Base-by-base conservation (phyloP, 30 jellyfish, hydroid and myxozoan species). In the Aurelia aurita region DNA sequence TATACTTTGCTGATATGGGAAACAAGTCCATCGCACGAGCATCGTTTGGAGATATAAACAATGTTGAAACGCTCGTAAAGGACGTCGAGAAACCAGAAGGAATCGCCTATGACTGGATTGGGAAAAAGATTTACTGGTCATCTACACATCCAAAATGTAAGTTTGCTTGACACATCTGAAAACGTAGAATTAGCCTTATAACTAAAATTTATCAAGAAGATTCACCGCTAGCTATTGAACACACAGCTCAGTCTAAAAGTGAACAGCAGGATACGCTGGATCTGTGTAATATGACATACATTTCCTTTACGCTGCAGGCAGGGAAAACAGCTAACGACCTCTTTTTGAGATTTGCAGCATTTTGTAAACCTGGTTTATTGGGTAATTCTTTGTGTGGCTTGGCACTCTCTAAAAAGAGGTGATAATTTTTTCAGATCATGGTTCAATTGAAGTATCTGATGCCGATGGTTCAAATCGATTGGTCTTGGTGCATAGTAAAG, bases 31-130 rank as follows among this genome's bases (percentile, higher is more conserved):
- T 94, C 12, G 75, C 93, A 1, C 77, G 92, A 51, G 89, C 77
- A 13, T 47, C 74, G 13, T n/a, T 89, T 49, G 58, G 55, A 46
- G 65, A 77, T 13, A 18, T 54, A 25, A 25, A 58, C 26, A 45
- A 51, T 9, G 88, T 89, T 53, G 94, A 85, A n/a, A 77, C 73
- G 13, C 43, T 91, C 34, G 58, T 45, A 27, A 70, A 51, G 43
- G 75, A 82, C 22, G 95, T 89, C 0, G 73, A 73, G 23, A 94
- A 94, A 61, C 91, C 97, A 3, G 97, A 89, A 76, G 95, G 96
- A 32, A 69, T 94, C 9, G 97, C 99, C 2, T 87, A 80, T 58
- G 99, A 94, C 49, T 94, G 99, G 99, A 85, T 94, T 62, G 85
- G 86, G 20, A 83, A 66, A 43, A 94, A 89, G 81, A 58, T 94